Evolutionary conservation across 2,113 vertebrate species (phyloP).

Genomic region (Indri indri): DNA sequence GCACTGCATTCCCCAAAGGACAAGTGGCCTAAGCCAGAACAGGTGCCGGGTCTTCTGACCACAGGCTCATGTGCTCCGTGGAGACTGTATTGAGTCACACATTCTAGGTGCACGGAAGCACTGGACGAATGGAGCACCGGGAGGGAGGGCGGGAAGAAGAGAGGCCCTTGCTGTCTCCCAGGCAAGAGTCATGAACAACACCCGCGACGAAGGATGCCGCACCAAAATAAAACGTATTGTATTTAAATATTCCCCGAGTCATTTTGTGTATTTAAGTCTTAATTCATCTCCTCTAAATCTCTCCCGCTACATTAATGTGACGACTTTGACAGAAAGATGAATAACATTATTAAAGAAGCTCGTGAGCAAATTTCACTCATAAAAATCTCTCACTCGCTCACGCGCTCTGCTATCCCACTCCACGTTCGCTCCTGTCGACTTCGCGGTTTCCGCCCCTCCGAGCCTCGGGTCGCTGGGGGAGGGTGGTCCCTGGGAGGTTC

Average conservation of each 20-base stretch:
- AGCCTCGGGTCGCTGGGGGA: not conserved
- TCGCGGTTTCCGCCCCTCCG: not conserved
- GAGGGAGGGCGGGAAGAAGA: not conserved
- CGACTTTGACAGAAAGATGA: constrained; percentile 87
- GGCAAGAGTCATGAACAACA: constrained; percentile 26
- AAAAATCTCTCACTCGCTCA: constrained; percentile 66
- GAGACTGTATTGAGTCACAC: not conserved
- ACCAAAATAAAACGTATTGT: constrained; percentile 81
- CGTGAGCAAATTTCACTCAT: constrained; percentile 82
- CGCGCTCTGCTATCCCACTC: not conserved
- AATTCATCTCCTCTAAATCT: constrained; percentile 86
- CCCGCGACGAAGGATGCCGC: constrained; percentile 41
- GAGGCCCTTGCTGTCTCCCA: not conserved
- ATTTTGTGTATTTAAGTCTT: constrained; percentile 86
- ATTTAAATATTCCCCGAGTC: constrained; percentile 86
- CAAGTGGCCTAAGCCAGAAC: not conserved
- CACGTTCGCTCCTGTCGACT: not conserved
- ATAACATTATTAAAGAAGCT: constrained; percentile 85
- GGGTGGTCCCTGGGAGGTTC: not conserved
- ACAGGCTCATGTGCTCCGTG: not conserved
- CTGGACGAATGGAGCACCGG: rapidly evolving
- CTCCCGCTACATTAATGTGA: constrained; percentile 83
- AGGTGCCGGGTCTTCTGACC: not conserved
- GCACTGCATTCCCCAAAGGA: not conserved
- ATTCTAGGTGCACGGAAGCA: not conserved